Conservation (phyloP, 2,888 invertebrate species). For the Hipparchia sbordonii region DNA sequence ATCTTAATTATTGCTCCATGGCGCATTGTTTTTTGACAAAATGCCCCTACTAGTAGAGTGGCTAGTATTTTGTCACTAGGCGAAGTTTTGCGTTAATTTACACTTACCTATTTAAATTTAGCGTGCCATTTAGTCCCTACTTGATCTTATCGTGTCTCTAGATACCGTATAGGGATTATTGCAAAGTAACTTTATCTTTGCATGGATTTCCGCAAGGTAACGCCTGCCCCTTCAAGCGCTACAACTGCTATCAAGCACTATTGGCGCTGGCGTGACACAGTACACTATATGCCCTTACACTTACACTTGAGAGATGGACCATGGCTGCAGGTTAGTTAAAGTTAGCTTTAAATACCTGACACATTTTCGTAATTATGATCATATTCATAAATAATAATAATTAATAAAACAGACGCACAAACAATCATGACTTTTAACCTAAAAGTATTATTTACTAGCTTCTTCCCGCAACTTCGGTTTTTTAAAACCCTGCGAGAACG, state of each 20-base stretch:
- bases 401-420: background rate
- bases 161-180: background rate
- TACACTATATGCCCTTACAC: conserved; percentile 4
- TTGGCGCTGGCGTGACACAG: conserved; percentile 16
- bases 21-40: too few species aligned
- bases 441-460: too few species aligned
- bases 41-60: too few species aligned
- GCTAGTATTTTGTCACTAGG: too few species aligned
- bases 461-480: background rate
- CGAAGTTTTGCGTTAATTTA: too few species aligned
- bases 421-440: background rate
- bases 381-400: too few species aligned
- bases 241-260: conserved; percentile 11
- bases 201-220: conserved; percentile 22
- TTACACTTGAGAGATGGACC: conserved; percentile 1
- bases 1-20: too few species aligned
- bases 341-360: background rate
- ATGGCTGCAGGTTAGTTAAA: conserved; percentile 25
- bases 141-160: background rate
- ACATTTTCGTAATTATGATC: background rate
- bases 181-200: conserved; percentile 5
- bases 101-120: too few species aligned
- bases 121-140: background rate
- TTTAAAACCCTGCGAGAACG: too few species aligned
- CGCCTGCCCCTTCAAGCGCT: conserved; percentile 14